Base-by-base conservation (phyloP, 2,113 vertebrate species). In the Oxygymnocypris stewartii region DNA sequence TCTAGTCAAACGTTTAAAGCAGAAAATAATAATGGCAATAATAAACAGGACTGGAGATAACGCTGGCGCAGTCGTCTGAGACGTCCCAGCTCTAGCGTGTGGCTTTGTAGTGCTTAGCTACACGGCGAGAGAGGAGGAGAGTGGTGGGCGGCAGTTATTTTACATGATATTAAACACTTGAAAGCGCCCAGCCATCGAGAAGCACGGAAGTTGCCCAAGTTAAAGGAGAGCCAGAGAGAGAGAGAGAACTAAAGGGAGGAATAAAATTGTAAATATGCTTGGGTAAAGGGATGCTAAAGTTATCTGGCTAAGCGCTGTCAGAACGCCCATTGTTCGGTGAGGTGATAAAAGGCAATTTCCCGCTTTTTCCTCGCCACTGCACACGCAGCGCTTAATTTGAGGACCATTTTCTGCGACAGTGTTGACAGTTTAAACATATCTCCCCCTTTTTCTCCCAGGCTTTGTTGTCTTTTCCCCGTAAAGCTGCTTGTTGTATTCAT, bases 81-180 rank as follows among this genome's bases (percentile, higher is more conserved):
- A 93, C 87, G 49, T 76, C 79, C 85, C 87, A 90, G 89, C 90
- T 80, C 75, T 88, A 88, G 92, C 92, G 92, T 92, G 91, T 88
- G 91, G 92, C 93, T 94, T 95, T 95, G 95, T 93, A 93, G 92
- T 89, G 92, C 93, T 95, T 93, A 92, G 93, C 92, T 91, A 91
- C 90, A 93, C 92, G 54, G 81, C 28, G 67, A 65, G 84, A 49
- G 28, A 35, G 63, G 35, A 76, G 85, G 44, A 69, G 47, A 44
- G 54, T 7, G n/a, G 79, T 91, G 92, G 92, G 93, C 92, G 92
- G 91, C 93, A 90, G 93, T 94, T 95, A 93, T 94, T 94, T 95
- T 94, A 94, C 94, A 94, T 95, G 92, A 93, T 94, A 94, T 94
- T 94, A 95, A 94, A 92, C 93, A 95, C 94, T 95, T 95, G 94